Evolutionary conservation across 2,113 vertebrate genomes (phyloP).

Genomic region (Cichladusa arquata): DNA sequence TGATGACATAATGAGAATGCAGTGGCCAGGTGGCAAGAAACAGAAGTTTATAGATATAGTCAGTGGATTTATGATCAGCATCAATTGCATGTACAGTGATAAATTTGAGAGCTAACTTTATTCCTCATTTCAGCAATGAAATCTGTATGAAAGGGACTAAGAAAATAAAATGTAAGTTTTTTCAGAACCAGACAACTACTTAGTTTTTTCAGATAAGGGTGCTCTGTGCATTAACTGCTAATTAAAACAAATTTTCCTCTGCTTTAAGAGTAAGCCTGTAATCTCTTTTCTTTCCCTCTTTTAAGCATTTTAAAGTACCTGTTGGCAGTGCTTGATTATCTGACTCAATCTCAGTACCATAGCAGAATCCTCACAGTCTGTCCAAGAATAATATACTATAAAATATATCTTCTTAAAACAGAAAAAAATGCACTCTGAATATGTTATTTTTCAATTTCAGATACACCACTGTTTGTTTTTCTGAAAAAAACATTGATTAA

Average conservation of each 20-base stretch:
- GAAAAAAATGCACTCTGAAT: neutral
- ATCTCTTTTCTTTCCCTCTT: neutral
- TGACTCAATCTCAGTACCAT: neutral
- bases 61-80: neutral
- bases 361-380: neutral
- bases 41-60: neutral
- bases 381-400: neutral
- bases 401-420: neutral
- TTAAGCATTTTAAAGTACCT: neutral
- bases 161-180: neutral
- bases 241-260: neutral
- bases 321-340: neutral
- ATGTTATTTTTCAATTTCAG: neutral
- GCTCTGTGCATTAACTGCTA: neutral
- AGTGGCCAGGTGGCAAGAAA: neutral
- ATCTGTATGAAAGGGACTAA: neutral
- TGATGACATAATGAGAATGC: neutral
- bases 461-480: neutral
- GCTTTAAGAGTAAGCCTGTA: neutral
- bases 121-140: neutral
- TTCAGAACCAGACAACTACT: neutral
- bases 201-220: neutral
- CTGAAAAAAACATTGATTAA: neutral
- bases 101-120: neutral
- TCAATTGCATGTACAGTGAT: neutral